phyloP scores from a whole-genome alignment of 1,140 invertebrate genomes.

The Manduca sexta region DNA sequence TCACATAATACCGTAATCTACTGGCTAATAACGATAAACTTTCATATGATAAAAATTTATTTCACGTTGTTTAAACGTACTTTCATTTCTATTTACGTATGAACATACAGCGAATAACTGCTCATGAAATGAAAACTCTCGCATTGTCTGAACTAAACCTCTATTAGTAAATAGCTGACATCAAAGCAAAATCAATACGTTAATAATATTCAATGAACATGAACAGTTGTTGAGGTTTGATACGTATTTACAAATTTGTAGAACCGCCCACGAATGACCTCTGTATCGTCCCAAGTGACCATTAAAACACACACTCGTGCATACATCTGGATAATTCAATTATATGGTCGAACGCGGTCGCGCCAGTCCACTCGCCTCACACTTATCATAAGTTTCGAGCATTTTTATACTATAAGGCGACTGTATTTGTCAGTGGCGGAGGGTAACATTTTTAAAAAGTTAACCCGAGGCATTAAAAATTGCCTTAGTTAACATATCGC shows the following conservation, averaged over 20 bases:
- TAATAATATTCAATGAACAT: neutral
- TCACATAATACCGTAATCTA: neutral
- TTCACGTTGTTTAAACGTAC: neutral
- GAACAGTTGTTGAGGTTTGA: neutral
- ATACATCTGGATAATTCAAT: too few relatives aligned
- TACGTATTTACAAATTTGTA: slow-evolving; percentile 1
- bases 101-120: too few relatives aligned
- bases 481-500: too few relatives aligned
- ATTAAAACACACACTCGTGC: neutral
- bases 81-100: too few relatives aligned
- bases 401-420: too few relatives aligned
- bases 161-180: neutral
- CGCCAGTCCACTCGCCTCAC: too few relatives aligned
- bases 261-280: neutral
- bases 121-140: too few relatives aligned
- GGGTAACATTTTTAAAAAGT: too few relatives aligned
- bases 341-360: too few relatives aligned
- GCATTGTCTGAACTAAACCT: neutral
- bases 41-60: neutral
- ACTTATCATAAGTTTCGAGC: too few relatives aligned
- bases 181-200: neutral
- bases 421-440: too few relatives aligned
- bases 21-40: neutral
- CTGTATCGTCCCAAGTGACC: slow-evolving; percentile 1
- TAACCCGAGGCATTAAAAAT: too few relatives aligned